Evolutionary conservation across 2,888 invertebrate genomes (phyloP).

Genomic region (Cheilosia soror): DNA sequence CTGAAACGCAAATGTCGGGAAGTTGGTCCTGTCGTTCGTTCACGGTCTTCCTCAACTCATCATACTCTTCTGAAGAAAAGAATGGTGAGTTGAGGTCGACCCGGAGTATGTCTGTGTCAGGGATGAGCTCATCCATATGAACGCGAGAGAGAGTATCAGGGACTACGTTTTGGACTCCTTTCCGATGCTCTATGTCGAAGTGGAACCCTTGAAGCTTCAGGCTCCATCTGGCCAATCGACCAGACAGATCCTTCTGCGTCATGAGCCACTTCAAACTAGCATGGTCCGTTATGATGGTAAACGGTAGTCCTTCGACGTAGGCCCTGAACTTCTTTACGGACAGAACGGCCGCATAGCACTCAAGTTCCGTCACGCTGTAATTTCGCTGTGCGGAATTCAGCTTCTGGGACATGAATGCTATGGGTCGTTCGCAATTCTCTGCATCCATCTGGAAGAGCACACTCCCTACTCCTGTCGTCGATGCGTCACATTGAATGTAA

Average conservation of each 20-base stretch:
- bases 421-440: neutral
- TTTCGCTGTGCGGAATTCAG: neutral
- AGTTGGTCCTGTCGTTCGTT: neutral
- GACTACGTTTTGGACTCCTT: too few relatives aligned
- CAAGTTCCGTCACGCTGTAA: neutral
- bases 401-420: conserved; percentile 3
- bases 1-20: neutral
- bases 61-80: conserved; percentile 11
- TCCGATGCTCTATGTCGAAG: neutral
- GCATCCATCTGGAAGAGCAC: neutral
- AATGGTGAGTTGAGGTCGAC: neutral
- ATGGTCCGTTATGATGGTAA: neutral
- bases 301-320: neutral
- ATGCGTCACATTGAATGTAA: neutral
- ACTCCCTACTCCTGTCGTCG: too few relatives aligned
- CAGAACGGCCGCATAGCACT: neutral
- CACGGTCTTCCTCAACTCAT: neutral
- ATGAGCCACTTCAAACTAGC: neutral
- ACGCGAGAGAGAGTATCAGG: too few relatives aligned
- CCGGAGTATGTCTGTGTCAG: too few relatives aligned
- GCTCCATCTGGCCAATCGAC: neutral
- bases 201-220: neutral
- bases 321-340: neutral
- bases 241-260: neutral
- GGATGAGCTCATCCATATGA: too few relatives aligned